Evolutionary conservation across 1,140 invertebrate genomes (phyloP), one percentile per base, ranked within the genome.

Genomic region (Drosophila tropicalis): DNA sequence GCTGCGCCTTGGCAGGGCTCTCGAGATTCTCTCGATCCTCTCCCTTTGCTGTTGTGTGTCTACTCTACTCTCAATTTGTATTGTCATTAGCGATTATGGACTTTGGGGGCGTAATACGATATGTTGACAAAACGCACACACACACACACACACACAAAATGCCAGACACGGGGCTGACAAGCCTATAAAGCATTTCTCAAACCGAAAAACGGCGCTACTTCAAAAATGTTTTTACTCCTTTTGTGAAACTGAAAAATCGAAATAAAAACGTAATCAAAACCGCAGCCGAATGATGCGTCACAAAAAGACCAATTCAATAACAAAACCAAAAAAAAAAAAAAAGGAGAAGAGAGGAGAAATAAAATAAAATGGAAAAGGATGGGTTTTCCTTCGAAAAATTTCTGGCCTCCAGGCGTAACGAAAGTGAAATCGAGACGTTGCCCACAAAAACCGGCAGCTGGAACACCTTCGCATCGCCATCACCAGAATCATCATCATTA

Each of bases 241-340:
- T 87, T 73, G 72, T 81, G 57, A 54, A 62, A 75, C 44, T 47
- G 44, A 47, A 51, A 51, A 22, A 51, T 51, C 44, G 44, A 76
- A 69, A 87, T 79, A 87, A 86, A 89, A 74, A 77, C 83, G 83
- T 87, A 87, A 87, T 87, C 83, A 87, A 87, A 87, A 86, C 83
- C 81, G 29, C 81, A 80, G 78, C 10, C 68, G 61, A 62, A 71
- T 72, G 79, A 84, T 80, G 68, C 80, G 58, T 67, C 62, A 82
- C 79, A 79, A 72, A 87, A 86, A 72, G 44, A 51, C 44, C 44
- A 51, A 51, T 51, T 51, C 44, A 51, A 64, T 29, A 67, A 70
- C 51, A 72, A 73, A 55, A 70, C 25, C 29, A 5, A 10, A 44
- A 15, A 61, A 51, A 44, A 17, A n/a, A 22, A 34, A 69, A 56